These are phyloP conservation scores for Xiphophorus hellerii DNA, from an alignment of 2,113 vertebrate genomes.

Conservation along the genomic window DNA sequence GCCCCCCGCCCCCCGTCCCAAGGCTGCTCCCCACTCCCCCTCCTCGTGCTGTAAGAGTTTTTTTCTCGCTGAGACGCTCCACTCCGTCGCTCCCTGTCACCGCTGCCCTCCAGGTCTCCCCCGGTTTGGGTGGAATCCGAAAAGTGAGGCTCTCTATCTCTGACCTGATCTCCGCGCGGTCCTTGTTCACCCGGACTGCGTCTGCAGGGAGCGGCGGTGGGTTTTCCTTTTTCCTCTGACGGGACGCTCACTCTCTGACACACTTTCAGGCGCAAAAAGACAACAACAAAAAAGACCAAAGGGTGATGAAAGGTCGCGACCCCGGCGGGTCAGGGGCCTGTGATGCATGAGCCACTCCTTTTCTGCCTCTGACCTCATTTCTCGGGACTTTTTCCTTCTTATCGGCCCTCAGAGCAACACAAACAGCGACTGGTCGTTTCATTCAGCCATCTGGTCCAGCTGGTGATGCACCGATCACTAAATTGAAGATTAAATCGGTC, in stretches of 20 bases:
- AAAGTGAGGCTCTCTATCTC: conserved; percentile 87
- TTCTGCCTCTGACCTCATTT: conserved; percentile 70
- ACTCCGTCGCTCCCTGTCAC: conserved; percentile 39
- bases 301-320: conserved; percentile 60
- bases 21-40: conserved; percentile 60
- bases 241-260: conserved; percentile 52
- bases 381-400: conserved; percentile 61
- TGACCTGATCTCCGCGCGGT: conserved; percentile 85
- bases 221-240: conserved; percentile 71
- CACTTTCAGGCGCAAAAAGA: conserved; percentile 22
- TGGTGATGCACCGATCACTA: not conserved
- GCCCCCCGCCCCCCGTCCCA: conserved; percentile 49
- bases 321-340: conserved; percentile 79
- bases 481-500: not conserved
- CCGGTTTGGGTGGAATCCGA: conserved; percentile 69
- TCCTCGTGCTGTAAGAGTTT: conserved; percentile 56
- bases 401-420: conserved; percentile 16
- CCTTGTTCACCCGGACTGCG: conserved; percentile 76
- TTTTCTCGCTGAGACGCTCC: conserved; percentile 52
- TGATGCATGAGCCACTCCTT: conserved; percentile 86
- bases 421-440: conserved; percentile 16
- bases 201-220: conserved; percentile 26
- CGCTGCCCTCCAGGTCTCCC: conserved; percentile 70
- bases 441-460: not conserved
- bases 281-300: conserved; percentile 14